Evolutionary conservation across 92 coral and sea anemone genomes (phyloP).

Genomic region (Pocillopora meandrina): DNA sequence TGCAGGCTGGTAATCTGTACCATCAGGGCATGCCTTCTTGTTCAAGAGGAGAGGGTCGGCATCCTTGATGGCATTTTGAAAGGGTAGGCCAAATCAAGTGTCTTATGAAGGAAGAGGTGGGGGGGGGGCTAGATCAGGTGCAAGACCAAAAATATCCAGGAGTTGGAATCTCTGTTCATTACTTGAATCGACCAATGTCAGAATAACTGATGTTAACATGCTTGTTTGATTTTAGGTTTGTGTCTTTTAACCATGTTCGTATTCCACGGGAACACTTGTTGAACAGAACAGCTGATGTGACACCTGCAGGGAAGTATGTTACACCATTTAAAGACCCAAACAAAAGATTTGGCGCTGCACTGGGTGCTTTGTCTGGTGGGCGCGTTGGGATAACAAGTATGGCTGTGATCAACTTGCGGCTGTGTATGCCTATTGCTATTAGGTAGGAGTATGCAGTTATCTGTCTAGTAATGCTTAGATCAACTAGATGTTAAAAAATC

Average conservation of each 20-base stretch:
- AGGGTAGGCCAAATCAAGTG: no score
- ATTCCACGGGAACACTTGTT: conserved; percentile 82
- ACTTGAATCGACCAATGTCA: no score
- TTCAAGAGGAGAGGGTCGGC: no score
- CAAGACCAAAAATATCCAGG: no score
- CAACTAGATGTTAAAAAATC: neutral
- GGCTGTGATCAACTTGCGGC: conserved; percentile 73
- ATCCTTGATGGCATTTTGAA: no score
- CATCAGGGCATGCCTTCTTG: no score
- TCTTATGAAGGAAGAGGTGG: no score
- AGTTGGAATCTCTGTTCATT: no score
- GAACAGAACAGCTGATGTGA: conserved; percentile 84
- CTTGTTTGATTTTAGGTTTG: conserved; percentile 61
- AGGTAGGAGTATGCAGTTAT: conserved; percentile 52
- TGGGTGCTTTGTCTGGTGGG: conserved; percentile 94
- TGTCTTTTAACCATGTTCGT: conserved; percentile 86
- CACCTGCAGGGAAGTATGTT: conserved; percentile 90
- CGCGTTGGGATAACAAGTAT: conserved; percentile 96
- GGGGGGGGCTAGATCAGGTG: no score
- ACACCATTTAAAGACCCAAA: conserved; percentile 91
- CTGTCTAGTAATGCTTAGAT: neutral
- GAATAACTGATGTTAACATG: no score
- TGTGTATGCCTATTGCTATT: conserved; percentile 86
- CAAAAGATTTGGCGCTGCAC: conserved; percentile 94
- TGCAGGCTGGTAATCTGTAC: no score